Conservation (phyloP, 2,113 vertebrate genomes). For the Aegithalos caudatus region DNA sequence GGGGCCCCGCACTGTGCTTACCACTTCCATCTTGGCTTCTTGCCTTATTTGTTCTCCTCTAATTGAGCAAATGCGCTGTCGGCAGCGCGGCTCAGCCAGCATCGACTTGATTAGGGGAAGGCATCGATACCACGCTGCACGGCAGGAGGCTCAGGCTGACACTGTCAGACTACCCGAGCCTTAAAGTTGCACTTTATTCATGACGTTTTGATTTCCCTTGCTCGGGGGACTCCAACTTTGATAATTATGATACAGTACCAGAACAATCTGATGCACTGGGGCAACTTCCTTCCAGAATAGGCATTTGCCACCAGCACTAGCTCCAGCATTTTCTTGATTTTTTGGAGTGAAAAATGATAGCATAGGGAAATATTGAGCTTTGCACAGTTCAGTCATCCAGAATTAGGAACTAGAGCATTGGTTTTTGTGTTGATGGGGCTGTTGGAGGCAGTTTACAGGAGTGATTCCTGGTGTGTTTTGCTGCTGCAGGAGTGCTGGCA, state of each 20-base stretch:
- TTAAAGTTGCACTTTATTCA: neutral
- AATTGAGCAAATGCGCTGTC: neutral
- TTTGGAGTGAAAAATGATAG: conserved; percentile 7
- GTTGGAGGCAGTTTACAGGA: neutral
- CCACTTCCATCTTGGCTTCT: neutral
- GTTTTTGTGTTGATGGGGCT: neutral
- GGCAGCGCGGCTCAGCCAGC: neutral
- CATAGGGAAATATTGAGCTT: neutral
- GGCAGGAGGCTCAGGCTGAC: neutral
- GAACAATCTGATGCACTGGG: neutral
- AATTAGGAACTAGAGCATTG: conserved; percentile 12
- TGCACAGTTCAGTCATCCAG: neutral
- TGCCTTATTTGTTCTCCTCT: conserved; percentile 13
- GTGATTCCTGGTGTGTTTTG: neutral
- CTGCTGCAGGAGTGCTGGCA: neutral
- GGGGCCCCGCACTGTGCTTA: neutral
- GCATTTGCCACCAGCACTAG: neutral
- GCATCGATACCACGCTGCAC: neutral
- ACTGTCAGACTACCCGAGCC: neutral
- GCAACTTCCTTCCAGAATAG: conserved; percentile 12
- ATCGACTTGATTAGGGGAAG: neutral
- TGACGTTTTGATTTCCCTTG: conserved; percentile 56
- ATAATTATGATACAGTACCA: conserved; percentile 10
- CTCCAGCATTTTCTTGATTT: neutral
- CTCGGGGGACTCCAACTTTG: conserved; percentile 60